A percentile compares a stretch with the other conserved stretches of the same genome.
phyloP scores from a whole-genome alignment of 2,113 vertebrate genomes.

The Syrrhaptes paradoxus region DNA sequence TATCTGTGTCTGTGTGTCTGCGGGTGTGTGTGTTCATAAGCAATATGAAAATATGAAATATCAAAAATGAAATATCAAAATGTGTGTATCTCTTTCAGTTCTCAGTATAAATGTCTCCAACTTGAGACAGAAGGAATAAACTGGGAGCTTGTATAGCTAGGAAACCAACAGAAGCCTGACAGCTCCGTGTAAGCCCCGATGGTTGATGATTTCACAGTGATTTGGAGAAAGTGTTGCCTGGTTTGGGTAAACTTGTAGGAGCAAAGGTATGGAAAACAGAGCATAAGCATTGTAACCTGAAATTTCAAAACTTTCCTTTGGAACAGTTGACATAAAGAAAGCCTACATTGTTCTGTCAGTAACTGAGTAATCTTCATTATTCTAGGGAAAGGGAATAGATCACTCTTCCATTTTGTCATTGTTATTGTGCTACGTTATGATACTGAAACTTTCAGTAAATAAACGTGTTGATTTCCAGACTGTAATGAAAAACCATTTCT shows the following conservation, averaged over 20 bases:
- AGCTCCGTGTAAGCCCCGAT: background rate
- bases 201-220: background rate
- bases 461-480: background rate
- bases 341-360: background rate
- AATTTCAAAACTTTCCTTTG: background rate
- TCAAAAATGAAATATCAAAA: background rate
- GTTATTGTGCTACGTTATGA: background rate
- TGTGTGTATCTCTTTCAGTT: background rate
- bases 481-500: background rate
- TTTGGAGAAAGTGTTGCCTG: background rate
- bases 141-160: background rate
- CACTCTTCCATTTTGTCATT: background rate
- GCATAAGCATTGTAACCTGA: background rate
- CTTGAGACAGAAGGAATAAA: background rate
- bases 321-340: background rate
- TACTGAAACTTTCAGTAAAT: background rate
- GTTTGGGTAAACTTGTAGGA: background rate
- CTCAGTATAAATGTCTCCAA: background rate
- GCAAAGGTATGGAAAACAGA: background rate
- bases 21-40: accelerated
- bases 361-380: background rate
- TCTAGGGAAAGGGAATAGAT: background rate
- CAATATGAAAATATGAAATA: too few relatives aligned
- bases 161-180: background rate
- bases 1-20: accelerated